Percentiles rank a stretch among this genome's conserved stretches.
Conservation (phyloP, 2,888 invertebrate species). For the Microctonus aethiopoides region DNA sequence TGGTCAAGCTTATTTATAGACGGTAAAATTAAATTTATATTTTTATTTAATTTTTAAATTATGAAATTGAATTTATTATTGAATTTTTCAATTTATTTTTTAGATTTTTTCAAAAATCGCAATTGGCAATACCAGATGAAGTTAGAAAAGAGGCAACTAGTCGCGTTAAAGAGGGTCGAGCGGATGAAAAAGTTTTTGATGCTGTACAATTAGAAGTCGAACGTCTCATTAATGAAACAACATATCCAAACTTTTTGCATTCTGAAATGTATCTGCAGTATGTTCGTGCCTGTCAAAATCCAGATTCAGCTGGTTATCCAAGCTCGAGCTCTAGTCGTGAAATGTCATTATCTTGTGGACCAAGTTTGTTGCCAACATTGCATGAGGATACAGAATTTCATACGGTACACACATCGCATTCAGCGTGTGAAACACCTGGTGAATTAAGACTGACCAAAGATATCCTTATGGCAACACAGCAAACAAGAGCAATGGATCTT, state of each 20-base stretch:
- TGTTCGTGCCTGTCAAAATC: constrained; percentile 77
- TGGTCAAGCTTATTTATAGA: constrained; percentile 87
- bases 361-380: constrained; percentile 79
- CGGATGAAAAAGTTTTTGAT: constrained; percentile 86
- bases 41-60: not conserved
- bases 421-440: constrained; percentile 60
- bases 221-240: constrained; percentile 84
- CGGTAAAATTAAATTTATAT: constrained; percentile 43
- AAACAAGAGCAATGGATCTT: constrained; percentile 72
- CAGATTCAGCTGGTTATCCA: constrained; percentile 59
- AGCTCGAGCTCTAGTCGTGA: constrained; percentile 63
- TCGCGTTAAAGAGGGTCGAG: constrained; percentile 77
- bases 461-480: constrained; percentile 83
- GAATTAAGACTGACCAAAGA: constrained; percentile 79
- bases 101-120: constrained; percentile 83
- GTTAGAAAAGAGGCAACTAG: constrained; percentile 82
- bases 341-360: constrained; percentile 69
- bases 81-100: constrained; percentile 41
- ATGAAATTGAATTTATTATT: not conserved
- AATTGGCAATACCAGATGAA: constrained; percentile 85
- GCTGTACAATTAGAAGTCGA: constrained; percentile 86
- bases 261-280: constrained; percentile 92
- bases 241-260: constrained; percentile 92
- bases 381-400: constrained; percentile 86
- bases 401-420: constrained; percentile 55